phyloP scores from a whole-genome alignment of 2,797 vertebrate genomes.

The Staurois parvus region DNA sequence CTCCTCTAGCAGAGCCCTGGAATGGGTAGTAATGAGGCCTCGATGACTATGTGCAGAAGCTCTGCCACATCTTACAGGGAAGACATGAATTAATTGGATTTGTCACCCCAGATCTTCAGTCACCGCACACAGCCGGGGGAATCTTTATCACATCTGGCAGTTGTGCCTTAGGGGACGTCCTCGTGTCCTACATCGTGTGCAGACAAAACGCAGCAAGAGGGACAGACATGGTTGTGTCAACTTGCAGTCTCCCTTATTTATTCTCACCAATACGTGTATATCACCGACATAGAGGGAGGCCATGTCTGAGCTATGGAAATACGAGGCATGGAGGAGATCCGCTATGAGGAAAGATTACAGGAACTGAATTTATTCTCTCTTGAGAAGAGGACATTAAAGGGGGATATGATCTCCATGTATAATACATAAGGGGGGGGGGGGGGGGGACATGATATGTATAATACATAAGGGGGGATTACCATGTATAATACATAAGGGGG shows the following conservation, averaged over 20 bases:
- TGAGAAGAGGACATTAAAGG: too few relatives aligned
- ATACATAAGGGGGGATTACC: too few relatives aligned
- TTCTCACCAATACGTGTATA: neutral
- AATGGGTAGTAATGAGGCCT: neutral
- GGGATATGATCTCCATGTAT: too few relatives aligned
- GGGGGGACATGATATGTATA: too few relatives aligned
- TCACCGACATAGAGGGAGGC: neutral
- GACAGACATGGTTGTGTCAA: neutral
- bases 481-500: too few relatives aligned
- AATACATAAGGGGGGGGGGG: too few relatives aligned
- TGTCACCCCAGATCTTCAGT: slow-evolving; percentile 12
- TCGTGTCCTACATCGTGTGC: slow-evolving; percentile 12
- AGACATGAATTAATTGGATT: slow-evolving; percentile 15
- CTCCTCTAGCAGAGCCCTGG: too few relatives aligned
- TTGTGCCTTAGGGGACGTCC: slow-evolving; percentile 9
- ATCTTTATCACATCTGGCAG: slow-evolving; percentile 43
- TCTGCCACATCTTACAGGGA: neutral
- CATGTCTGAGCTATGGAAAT: too few relatives aligned
- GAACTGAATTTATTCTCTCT: too few relatives aligned
- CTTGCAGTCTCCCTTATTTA: neutral
- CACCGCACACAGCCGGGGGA: neutral
- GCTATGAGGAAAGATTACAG: too few relatives aligned
- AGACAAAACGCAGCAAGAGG: neutral
- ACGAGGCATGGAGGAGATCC: too few relatives aligned
- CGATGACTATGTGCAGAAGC: neutral